Conservation (phyloP, 2,113 vertebrate genomes). For the Nesogale talazaci region DNA sequence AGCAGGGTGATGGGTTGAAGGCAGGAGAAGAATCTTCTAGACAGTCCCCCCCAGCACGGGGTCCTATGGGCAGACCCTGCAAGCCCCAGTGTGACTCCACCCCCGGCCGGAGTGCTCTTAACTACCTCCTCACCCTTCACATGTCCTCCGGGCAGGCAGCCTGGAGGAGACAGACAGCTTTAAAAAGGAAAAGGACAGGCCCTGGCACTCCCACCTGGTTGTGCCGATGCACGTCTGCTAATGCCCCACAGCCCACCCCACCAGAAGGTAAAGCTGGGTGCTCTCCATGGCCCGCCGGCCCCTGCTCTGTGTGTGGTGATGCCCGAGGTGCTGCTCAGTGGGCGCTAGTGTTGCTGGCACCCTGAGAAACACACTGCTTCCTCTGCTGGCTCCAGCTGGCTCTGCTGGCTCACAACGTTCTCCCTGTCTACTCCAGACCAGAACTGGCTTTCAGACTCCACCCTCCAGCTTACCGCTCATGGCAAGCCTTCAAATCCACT, state of each 20-base stretch:
- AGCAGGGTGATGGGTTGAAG: background rate
- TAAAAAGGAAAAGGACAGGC: background rate
- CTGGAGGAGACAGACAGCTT: constrained; percentile 22
- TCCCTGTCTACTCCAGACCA: background rate
- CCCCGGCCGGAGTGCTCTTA: fast-evolving
- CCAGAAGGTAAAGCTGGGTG: constrained; percentile 71
- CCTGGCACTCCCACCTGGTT: constrained; percentile 78
- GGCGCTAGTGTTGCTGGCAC: constrained; percentile 44
- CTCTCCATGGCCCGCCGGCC: background rate
- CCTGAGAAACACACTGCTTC: background rate
- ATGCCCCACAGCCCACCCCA: constrained; percentile 79
- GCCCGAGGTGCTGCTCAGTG: constrained; percentile 8
- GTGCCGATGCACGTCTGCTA: constrained; percentile 86
- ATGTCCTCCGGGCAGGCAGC: background rate
- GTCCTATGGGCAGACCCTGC: background rate
- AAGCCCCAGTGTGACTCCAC: background rate
- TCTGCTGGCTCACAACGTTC: background rate
- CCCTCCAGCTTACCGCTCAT: background rate
- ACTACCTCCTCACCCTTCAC: background rate
- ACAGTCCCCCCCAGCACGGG: background rate
- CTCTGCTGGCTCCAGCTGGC: background rate
- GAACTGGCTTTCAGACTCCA: background rate
- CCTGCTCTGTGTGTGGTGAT: too few species aligned
- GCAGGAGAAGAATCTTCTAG: background rate
- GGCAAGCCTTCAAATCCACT: background rate